These are phyloP conservation scores for Brenthis daphne DNA, from an alignment of 2,888 invertebrate genomes.

Conservation along the genomic window DNA sequence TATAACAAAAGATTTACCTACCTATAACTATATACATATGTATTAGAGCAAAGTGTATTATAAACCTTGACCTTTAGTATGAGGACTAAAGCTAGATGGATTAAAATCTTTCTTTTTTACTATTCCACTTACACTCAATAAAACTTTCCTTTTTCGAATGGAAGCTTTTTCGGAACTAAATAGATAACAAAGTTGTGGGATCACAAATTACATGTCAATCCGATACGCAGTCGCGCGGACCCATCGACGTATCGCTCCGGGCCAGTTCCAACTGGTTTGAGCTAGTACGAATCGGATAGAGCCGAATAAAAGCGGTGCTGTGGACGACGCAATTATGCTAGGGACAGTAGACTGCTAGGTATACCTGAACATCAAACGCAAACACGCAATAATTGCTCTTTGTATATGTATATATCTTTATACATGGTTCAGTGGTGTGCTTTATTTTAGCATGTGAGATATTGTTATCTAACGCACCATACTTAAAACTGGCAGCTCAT, in stretches of 20 bases:
- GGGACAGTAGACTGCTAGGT: slow-evolving; percentile 22
- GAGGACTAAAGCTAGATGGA: not conserved
- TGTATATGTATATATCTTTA: slow-evolving; percentile 14
- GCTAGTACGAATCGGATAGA: slow-evolving; percentile 45
- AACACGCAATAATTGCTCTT: slow-evolving; percentile 31
- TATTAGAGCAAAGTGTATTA: slow-evolving; percentile 5
- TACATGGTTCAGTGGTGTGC: slow-evolving; percentile 29
- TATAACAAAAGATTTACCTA: slow-evolving; percentile 7
- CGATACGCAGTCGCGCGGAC: slow-evolving; percentile 63
- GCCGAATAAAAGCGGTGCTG: slow-evolving; percentile 47
- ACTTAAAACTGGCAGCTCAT: slow-evolving; percentile 19
- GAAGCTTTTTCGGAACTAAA: slow-evolving; percentile 23
- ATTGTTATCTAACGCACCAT: not conserved
- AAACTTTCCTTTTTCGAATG: slow-evolving; percentile 6
- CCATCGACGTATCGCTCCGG: slow-evolving; percentile 51
- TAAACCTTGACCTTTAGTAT: not conserved
- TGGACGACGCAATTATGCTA: slow-evolving; percentile 46
- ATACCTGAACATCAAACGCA: slow-evolving; percentile 29
- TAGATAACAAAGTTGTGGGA: slow-evolving; percentile 53
- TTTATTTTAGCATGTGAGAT: slow-evolving; percentile 2
- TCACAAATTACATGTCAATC: slow-evolving; percentile 71
- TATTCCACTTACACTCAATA: not conserved
- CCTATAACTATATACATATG: not conserved
- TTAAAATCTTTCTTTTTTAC: not conserved
- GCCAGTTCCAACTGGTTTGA: slow-evolving; percentile 46